phyloP scores from a whole-genome alignment of 2,113 vertebrate species.

The Ctenomys sociabilis region DNA sequence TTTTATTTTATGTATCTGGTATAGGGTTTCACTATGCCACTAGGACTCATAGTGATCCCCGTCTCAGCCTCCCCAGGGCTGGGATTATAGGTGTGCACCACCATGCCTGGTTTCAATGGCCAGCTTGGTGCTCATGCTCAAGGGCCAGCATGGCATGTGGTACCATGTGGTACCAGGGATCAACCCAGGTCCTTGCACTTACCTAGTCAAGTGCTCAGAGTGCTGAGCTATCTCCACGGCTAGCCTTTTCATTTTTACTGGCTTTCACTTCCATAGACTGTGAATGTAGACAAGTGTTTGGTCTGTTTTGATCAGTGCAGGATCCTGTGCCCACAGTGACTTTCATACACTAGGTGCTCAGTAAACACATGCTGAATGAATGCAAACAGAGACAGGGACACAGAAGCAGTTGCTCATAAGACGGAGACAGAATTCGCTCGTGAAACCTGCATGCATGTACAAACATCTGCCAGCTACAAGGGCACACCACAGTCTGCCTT shows the following conservation, averaged over 20 bases:
- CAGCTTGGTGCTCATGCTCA: too few species aligned
- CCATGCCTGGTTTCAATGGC: too few species aligned
- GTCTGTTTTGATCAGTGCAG: neutral
- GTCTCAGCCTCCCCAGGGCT: too few species aligned
- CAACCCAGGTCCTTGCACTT: too few species aligned
- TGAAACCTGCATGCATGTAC: neutral
- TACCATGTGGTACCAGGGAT: too few species aligned
- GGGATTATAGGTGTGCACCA: too few species aligned
- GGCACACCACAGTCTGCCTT: neutral
- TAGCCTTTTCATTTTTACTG: neutral
- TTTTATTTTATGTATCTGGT: neutral
- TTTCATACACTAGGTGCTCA: neutral
- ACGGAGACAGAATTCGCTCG: neutral
- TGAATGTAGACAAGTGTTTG: neutral
- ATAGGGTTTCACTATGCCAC: too few species aligned
- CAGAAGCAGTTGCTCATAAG: neutral
- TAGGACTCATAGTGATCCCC: too few species aligned
- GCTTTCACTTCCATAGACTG: neutral
- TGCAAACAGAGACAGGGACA: neutral
- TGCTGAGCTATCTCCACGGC: too few species aligned
- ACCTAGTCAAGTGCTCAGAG: too few species aligned
- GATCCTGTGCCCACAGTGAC: neutral
- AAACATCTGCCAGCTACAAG: neutral
- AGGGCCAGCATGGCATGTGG: too few species aligned
- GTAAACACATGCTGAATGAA: neutral